Evolutionary conservation across 2,797 vertebrate genomes (phyloP), one percentile per base, ranked within the genome.

Genomic region (Anas bernieri): DNA sequence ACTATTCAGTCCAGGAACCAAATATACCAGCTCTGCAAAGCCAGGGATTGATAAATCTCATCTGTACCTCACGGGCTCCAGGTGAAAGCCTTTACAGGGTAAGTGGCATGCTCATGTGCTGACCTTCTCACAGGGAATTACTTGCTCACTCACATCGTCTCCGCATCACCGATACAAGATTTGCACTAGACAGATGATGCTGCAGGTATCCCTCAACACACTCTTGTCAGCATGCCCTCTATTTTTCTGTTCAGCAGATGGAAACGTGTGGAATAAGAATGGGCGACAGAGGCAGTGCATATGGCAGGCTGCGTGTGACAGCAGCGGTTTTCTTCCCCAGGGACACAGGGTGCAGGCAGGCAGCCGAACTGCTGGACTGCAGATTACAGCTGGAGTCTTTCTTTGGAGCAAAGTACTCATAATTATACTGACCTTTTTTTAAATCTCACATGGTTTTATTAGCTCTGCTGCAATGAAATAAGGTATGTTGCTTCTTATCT

Each of bases 401-500:
- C 82, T 59, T 5, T 1, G 26, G 12, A 91, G 79, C 13, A 41
- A 64, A 78, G 10, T 26, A 58, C 50, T 83, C 37, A 5, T 37
- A 68, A 86, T 67, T 28, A 76, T 33, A 80, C 6, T 20, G 14
- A 52, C 12, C 35, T 39, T 22, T n/a, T 21, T 20, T 9, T 5
- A 4, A 22, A 39, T 4, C 73, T 18, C 69, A 45, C 77, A 85
- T 8, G 70, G 46, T 90, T 87, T 84, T 79, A 77, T 90, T 82
- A 94, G 85, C 37, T 17, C 45, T 22, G 75, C 76, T 83, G 83
- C 62, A 70, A 62, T 41, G 79, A 50, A 95, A 68, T 31, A 50
- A 89, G 83, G 54, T 80, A 58, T 70, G 91, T 56, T 89, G 83
- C 63, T 90, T 59, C 90, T 77, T 89, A 92, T 89, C 77, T 83